Percentiles rank a stretch among this genome's conserved stretches.
These are phyloP conservation scores for Danaus plexippus DNA, from an alignment of 1,140 invertebrate species.

Conservation along the genomic window DNA sequence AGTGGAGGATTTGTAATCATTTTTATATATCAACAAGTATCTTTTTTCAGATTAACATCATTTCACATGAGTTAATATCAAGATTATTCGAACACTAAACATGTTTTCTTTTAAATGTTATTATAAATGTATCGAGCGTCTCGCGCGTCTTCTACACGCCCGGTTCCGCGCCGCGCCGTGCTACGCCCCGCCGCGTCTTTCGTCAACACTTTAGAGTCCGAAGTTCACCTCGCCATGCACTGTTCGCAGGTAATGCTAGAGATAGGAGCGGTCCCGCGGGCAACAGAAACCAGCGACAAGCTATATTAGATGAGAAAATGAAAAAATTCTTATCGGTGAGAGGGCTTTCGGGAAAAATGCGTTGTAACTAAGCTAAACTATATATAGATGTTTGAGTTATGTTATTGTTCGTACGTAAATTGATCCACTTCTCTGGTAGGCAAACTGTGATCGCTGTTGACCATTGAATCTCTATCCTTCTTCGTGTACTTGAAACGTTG, in stretches of 20 bases:
- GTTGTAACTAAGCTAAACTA: slow-evolving; percentile 61
- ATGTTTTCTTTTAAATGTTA: neutral
- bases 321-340: slow-evolving; percentile 95
- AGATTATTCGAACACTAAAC: slow-evolving; percentile 1
- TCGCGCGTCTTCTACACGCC: slow-evolving; percentile 41
- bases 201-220: neutral
- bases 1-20: too few species aligned
- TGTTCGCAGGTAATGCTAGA: slow-evolving; percentile 64
- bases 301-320: slow-evolving; percentile 93
- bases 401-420: slow-evolving; percentile 47
- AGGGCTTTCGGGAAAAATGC: slow-evolving; percentile 51
- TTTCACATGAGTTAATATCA: slow-evolving; percentile 1
- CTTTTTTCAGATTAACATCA: slow-evolving; percentile 18
- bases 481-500: slow-evolving; percentile 25
- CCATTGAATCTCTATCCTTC: slow-evolving; percentile 26
- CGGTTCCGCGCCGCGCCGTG: slow-evolving; percentile 31
- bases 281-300: slow-evolving; percentile 82
- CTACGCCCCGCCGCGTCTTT: slow-evolving; percentile 11
- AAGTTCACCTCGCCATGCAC: slow-evolving; percentile 37
- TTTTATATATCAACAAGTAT: slow-evolving; percentile 11
- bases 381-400: slow-evolving; percentile 56
- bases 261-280: slow-evolving; percentile 75
- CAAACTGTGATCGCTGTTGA: slow-evolving; percentile 50
- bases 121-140: slow-evolving; percentile 21
- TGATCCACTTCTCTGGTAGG: slow-evolving; percentile 51